Percentiles rank a stretch among this genome's conserved stretches.
phyloP scores from a whole-genome alignment of 2,888 invertebrate species.

The Neoascia interrupta region DNA sequence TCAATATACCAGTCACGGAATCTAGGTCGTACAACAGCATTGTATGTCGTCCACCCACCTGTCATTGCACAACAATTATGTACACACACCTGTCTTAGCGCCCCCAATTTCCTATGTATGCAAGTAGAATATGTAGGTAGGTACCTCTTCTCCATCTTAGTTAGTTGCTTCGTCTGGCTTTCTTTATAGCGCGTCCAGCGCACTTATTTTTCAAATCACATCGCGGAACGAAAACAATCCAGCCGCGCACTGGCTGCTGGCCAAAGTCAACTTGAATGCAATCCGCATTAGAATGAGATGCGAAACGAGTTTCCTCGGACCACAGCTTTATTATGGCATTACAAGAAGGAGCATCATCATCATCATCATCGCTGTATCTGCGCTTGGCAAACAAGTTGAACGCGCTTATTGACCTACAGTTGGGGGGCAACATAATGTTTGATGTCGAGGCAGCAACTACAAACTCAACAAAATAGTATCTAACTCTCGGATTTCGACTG shows the following conservation, averaged over 20 bases:
- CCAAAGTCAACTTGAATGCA: constrained; percentile 60
- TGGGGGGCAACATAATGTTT: constrained; percentile 69
- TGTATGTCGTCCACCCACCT: constrained; percentile 44
- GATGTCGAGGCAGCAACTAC: constrained; percentile 55
- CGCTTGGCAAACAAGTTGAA: constrained; percentile 63
- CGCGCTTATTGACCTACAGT: constrained; percentile 70
- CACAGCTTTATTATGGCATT: too few relatives aligned
- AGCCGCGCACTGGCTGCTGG: constrained; percentile 19
- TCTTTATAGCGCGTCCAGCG: too few relatives aligned
- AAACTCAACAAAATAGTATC: constrained; percentile 47
- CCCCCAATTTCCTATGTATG: constrained; percentile 54
- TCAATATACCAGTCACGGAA: constrained; percentile 17
- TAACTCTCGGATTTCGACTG: constrained; percentile 57
- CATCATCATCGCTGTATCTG: constrained; percentile 10
- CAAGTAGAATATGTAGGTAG: too few relatives aligned
- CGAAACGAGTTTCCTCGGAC: constrained; percentile 48
- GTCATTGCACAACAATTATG: constrained; percentile 54
- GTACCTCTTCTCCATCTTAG: too few relatives aligned
- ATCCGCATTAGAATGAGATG: constrained; percentile 55
- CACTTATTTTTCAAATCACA: constrained; percentile 53
- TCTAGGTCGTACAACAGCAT: constrained; percentile 46
- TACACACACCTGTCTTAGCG: constrained; percentile 62
- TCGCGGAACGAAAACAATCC: constrained; percentile 57
- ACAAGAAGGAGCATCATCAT: constrained; percentile 23
- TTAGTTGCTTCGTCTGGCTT: too few relatives aligned